Base-by-base conservation (phyloP, 2,888 invertebrate species). In the Lamellibrachia satsuma region DNA sequence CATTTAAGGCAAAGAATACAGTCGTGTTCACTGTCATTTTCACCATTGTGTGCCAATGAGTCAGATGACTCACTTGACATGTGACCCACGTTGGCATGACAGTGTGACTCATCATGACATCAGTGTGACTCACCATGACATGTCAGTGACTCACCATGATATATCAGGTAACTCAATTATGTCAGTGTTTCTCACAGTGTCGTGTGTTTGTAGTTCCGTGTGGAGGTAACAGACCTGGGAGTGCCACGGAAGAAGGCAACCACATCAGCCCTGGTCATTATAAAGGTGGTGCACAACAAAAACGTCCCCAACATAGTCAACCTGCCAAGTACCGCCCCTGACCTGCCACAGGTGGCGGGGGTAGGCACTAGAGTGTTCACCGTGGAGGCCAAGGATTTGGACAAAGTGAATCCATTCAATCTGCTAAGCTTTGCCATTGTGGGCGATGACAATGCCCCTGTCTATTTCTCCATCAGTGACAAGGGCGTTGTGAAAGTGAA, bases 261-360 rank as follows among this genome's bases (percentile, higher is more conserved):
- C 0, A 93, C 93, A 11, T 92, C 94, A 1, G 96, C 95, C 8
- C 94, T 95, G 51, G 95, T 96, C 8, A 93, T 93, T 1, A 93
- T 96, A 90, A 95, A 93, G 91, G 95, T 95, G 51, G 93, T 94
- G 51, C 94, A 96, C 52, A 96, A 96, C 93, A 94, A 94, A 52
- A 93, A 94, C 52, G 90, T 94, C 9, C 96, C 96, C n/a, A 57
- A 27, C 4, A 95, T 95, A 93, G 92, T 91, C 90, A 95, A 95
- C 92, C 93, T 95, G 39, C 95, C 95, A 6, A 92, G 94, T 92
- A 92, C 92, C 92, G 94, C 93, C 27, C 93, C 90, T 22, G 93
- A 92, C 51, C 55, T 90, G n/a, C 90, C 93, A 3, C 15, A 39
- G 55, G 92, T 91, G 9, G 51, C 91, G 27, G 90, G 39, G 92